Evolutionary conservation across 2,888 invertebrate genomes (phyloP).

Genomic region (Luperina testacea): DNA sequence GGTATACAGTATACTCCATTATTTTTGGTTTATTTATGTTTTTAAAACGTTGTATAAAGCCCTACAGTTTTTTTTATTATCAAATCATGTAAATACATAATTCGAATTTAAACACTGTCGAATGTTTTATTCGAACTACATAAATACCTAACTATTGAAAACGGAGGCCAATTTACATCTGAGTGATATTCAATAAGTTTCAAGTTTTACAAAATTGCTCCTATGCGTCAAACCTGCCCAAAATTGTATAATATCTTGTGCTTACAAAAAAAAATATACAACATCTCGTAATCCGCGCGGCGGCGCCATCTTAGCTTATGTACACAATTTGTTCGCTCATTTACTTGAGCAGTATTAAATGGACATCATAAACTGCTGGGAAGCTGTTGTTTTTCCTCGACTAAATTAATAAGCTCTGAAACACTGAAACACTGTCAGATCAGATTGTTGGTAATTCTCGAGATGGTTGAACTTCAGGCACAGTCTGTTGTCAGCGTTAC

Average conservation of each 20-base stretch:
- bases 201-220: not conserved
- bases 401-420: conserved; percentile 29
- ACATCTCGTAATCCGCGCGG: conserved; percentile 25
- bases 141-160: not conserved
- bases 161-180: not conserved
- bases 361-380: conserved; percentile 36
- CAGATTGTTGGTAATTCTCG: conserved; percentile 10
- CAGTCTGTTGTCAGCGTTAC: not conserved
- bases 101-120: not conserved
- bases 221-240: not conserved
- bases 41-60: not conserved
- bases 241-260: conserved; percentile 1
- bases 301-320: conserved; percentile 36
- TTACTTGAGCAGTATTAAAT: conserved; percentile 53
- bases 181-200: not conserved
- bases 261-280: not conserved
- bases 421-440: conserved; percentile 7
- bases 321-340: conserved; percentile 47
- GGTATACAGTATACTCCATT: not conserved
- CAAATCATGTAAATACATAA: not conserved
- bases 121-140: not conserved
- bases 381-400: conserved; percentile 40
- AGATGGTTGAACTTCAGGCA: not conserved
- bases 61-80: not conserved
- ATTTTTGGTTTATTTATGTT: not conserved